Conservation (phyloP, 1,140 invertebrate genomes). For the Diuraphis noxia region DNA sequence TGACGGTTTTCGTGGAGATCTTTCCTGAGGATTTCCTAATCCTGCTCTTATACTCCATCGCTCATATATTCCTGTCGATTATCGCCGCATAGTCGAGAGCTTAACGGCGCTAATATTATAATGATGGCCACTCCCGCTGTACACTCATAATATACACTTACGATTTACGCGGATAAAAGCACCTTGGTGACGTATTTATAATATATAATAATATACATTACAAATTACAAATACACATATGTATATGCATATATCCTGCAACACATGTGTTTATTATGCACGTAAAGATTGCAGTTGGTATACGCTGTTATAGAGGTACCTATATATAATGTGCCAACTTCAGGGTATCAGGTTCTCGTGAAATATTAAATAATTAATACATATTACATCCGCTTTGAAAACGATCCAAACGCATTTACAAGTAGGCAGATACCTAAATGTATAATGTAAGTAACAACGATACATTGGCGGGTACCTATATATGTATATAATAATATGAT, state of each 20-base stretch:
- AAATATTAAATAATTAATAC: not conserved
- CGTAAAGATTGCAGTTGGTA: not conserved
- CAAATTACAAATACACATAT: too few species aligned
- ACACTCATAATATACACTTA: not conserved
- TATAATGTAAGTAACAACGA: not conserved
- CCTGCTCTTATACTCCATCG: too few species aligned
- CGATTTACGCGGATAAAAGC: not conserved
- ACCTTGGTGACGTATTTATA: not conserved
- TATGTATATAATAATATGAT: too few species aligned
- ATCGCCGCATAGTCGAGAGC: not conserved
- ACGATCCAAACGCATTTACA: not conserved
- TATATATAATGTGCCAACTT: too few species aligned
- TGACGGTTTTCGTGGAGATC: not conserved
- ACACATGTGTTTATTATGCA: not conserved
- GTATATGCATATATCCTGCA: not conserved
- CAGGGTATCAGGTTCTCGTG: not conserved
- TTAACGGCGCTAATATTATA: not conserved
- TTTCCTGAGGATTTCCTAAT: not conserved
- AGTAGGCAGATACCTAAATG: not conserved
- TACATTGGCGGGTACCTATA: not conserved
- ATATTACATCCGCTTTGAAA: not conserved
- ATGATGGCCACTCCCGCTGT: not conserved
- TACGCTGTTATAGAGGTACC: too few species aligned
- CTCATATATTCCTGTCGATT: too few species aligned
- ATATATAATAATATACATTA: too few species aligned